Base-by-base conservation (phyloP, 2,113 vertebrate species). In the Antennarius striatus region DNA sequence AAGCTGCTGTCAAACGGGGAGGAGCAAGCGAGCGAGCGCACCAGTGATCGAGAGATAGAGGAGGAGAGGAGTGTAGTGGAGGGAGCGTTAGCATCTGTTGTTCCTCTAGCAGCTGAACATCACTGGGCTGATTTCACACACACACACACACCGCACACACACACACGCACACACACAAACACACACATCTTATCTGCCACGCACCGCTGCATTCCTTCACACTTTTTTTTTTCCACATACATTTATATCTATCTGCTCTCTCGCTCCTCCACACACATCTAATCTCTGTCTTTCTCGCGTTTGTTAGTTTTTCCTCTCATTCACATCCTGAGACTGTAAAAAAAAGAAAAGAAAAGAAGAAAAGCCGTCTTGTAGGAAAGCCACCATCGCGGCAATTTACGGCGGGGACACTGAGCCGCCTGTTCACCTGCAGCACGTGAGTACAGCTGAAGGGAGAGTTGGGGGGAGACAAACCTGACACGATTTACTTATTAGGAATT, bases 1-100 rank as follows among this genome's bases (percentile, higher is more conserved):
- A 80, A 74, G 78, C 83, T 86, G 86, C 80, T 84, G 74, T 87
- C 73, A 72, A 68, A 80, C 47, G 63, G 75, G 89, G 88, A 86
- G 87, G 87, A 81, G 86, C 75, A 40, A 83, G 53, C 4, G 22
- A 22, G 22, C 22, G 54, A 73, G 67, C 47, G 61, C 74, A 78
- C 55, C 75, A 80, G 76, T 42, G 50, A 86, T 52, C 5, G 48
- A 62, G 78, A 75, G 56, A 68, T 48, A 53, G 72, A 72, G 43
- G 77, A 51, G 67, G 68, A 75, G 74, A 59, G 56, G 55, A 70
- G 50, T 64, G 47, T 75, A 81, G 78, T 69, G 73, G 64, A 56
- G 56, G 67, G 75, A 68, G 83, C 79, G 81, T 86, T 88, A 87
- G 86, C 89, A 90, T 91, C 89, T 90, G 88, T 84, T 90, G 84